phyloP scores from a whole-genome alignment of 2,888 invertebrate genomes.

The Parapristionchus giblindavisi region DNA sequence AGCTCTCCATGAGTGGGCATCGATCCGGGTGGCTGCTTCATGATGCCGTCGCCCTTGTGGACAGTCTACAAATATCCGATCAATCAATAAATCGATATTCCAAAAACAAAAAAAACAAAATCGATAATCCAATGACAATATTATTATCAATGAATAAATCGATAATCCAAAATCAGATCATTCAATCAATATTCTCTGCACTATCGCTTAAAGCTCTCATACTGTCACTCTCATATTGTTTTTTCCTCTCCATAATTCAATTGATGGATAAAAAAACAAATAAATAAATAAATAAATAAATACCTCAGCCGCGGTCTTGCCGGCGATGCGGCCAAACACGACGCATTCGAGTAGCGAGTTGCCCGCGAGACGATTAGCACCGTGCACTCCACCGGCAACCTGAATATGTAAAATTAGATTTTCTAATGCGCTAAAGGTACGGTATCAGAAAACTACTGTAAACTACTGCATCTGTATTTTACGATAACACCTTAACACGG shows the following conservation, averaged over 20 bases:
- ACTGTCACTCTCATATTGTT: not conserved
- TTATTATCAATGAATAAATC: too few relatives aligned
- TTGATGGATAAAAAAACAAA: not conserved
- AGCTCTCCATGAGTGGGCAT: too few relatives aligned
- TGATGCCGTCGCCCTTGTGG: constrained; percentile 31
- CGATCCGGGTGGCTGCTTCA: constrained; percentile 25
- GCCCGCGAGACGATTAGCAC: constrained; percentile 68
- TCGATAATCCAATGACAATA: too few relatives aligned
- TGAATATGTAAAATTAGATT: not conserved
- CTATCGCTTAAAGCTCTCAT: too few relatives aligned
- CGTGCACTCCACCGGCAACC: constrained; percentile 66
- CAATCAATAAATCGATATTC: not conserved
- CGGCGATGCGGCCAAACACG: constrained; percentile 69
- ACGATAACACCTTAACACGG: too few relatives aligned
- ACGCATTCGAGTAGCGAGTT: constrained; percentile 70
- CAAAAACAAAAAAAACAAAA: too few relatives aligned
- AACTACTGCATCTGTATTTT: too few relatives aligned
- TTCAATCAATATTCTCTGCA: too few relatives aligned
- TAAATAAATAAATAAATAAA: not conserved
- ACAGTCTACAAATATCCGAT: constrained; percentile 27
- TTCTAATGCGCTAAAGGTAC: too few relatives aligned
- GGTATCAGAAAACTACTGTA: not conserved
- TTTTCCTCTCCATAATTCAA: not conserved
- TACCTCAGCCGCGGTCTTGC: constrained; percentile 56
- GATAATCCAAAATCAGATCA: too few relatives aligned